phyloP scores from a whole-genome alignment of 2,797 vertebrate species.

The Nothura maculosa region DNA sequence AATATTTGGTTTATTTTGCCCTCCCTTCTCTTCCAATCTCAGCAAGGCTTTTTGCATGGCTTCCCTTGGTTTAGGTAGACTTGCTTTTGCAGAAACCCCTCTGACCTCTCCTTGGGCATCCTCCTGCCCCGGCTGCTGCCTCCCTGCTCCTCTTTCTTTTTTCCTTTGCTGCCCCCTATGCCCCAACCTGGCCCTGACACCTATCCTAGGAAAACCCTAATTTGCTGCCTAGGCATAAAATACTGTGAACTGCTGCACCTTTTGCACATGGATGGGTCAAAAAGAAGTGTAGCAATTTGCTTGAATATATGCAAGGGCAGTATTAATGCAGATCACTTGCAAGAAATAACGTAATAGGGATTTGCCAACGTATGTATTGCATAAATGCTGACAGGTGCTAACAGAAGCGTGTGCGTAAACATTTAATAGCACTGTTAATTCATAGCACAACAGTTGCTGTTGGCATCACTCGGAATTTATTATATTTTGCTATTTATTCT shows the following conservation, averaged over 20 bases:
- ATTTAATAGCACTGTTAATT: conserved; percentile 77
- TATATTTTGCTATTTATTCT: conserved; percentile 72
- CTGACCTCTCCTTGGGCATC: not conserved
- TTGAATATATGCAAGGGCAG: conserved; percentile 69
- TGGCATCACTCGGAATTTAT: conserved; percentile 72
- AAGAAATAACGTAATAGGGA: conserved; percentile 74
- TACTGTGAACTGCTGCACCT: conserved; percentile 67
- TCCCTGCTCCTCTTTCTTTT: conserved; percentile 52
- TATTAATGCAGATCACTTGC: conserved; percentile 72
- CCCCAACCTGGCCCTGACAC: conserved; percentile 26
- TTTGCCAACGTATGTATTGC: conserved; percentile 77
- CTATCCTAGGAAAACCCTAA: not conserved
- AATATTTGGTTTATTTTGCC: not conserved
- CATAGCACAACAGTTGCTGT: conserved; percentile 74
- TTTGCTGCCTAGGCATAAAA: conserved; percentile 69
- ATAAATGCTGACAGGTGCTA: conserved; percentile 77
- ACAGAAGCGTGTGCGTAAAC: conserved; percentile 74
- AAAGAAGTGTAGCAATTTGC: conserved; percentile 74
- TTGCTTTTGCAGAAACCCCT: not conserved
- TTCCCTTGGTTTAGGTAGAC: not conserved
- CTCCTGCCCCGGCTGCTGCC: not conserved
- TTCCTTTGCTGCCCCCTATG: conserved; percentile 71
- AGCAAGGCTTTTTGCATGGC: not conserved
- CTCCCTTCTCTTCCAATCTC: not conserved
- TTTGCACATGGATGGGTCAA: conserved; percentile 70